A percentile compares a stretch with the other conserved stretches of the same genome.
Conservation (phyloP, 2,797 vertebrate genomes). For the Lophotriccus pileatus region DNA sequence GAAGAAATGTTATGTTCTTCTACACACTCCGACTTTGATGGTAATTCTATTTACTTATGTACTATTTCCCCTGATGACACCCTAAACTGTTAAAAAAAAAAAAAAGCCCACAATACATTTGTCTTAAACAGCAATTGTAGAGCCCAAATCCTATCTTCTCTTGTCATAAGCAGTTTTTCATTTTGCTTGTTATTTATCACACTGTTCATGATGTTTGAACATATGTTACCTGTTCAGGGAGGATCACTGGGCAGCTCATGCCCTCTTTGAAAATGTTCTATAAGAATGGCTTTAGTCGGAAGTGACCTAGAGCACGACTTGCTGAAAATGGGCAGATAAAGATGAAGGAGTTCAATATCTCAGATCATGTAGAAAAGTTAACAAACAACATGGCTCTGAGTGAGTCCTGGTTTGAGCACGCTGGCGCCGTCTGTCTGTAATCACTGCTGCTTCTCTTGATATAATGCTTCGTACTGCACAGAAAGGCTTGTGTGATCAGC, state of each 20-base stretch:
- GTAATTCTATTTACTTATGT: neutral
- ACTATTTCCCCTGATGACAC: neutral
- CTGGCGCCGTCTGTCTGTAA: neutral
- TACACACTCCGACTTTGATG: neutral
- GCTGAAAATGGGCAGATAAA: neutral
- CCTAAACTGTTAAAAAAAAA: neutral
- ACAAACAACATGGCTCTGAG: neutral
- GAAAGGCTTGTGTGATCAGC: neutral
- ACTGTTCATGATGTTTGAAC: neutral
- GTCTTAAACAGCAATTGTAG: neutral
- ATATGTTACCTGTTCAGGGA: neutral
- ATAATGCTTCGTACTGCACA: neutral
- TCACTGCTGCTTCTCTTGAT: neutral
- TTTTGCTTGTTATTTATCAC: neutral
- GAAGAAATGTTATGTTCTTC: neutral
- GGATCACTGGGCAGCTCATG: neutral
- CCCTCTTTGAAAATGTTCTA: neutral
- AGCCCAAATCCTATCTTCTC: neutral
- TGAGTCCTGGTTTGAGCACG: neutral
- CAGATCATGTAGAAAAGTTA: neutral
- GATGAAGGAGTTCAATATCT: neutral
- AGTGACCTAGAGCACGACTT: neutral
- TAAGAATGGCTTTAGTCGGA: neutral
- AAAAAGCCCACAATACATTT: neutral
- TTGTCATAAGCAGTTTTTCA: neutral